Evolutionary conservation across 2,797 vertebrate species (phyloP).

Genomic region (Lutjanus campechanus): DNA sequence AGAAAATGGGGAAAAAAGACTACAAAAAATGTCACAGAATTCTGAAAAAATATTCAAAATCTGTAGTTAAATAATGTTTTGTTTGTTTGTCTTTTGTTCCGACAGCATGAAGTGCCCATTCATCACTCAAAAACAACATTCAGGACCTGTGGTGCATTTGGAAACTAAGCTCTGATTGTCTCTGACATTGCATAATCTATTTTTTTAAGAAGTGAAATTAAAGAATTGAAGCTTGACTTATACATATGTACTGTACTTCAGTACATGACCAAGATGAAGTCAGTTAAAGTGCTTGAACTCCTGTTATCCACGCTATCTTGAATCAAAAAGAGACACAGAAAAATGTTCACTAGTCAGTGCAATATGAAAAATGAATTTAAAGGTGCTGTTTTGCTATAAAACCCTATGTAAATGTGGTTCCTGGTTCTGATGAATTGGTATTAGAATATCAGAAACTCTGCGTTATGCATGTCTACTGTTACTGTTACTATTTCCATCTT

Average conservation of each 20-base stretch:
- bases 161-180: no score
- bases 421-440: background rate
- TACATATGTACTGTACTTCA: no score
- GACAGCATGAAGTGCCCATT: conserved; percentile 20
- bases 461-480: background rate
- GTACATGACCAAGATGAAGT: no score
- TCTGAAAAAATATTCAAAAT: background rate
- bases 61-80: background rate
- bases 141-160: background rate
- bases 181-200: no score
- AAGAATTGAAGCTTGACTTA: no score
- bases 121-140: background rate
- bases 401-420: background rate
- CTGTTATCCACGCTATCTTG: no score
- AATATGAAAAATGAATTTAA: background rate
- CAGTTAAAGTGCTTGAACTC: no score
- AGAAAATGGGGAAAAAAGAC: no score
- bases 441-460: background rate
- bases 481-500: background rate
- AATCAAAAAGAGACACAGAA: no score
- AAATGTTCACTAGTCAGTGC: no score
- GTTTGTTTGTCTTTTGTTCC: conserved; percentile 13
- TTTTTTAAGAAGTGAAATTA: no score
- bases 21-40: no score
- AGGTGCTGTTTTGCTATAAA: background rate